Evolutionary conservation across 2,888 invertebrate species (phyloP).

Genomic region (Leucophora obtusa): DNA sequence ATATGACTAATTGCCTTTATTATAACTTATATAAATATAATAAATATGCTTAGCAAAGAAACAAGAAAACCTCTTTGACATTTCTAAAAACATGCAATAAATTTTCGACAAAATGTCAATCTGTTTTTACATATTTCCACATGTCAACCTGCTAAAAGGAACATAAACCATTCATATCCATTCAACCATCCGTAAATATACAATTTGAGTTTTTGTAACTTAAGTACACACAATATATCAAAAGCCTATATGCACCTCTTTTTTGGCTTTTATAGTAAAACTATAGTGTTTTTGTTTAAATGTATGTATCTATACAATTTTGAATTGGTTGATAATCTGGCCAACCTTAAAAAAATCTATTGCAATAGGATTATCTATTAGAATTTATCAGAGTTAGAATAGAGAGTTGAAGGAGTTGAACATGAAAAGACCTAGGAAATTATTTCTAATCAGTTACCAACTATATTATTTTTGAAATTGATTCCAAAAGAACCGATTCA

Average conservation of each 20-base stretch:
- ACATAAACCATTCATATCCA: not conserved
- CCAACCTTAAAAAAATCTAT: not conserved
- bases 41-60: conserved; percentile 3
- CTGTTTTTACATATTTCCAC: conserved; percentile 33
- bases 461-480: too few species aligned
- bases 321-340: not conserved
- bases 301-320: too few species aligned
- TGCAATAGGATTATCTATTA: too few species aligned
- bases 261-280: not conserved
- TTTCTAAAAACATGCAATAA: conserved; percentile 36
- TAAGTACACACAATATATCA: not conserved
- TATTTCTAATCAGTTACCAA: too few species aligned
- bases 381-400: too few species aligned
- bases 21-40: not conserved
- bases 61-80: conserved; percentile 19
- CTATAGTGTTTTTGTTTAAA: not conserved
- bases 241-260: not conserved
- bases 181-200: conserved; percentile 25
- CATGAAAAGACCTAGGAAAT: too few species aligned
- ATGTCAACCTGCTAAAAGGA: conserved; percentile 21
- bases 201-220: not conserved
- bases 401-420: too few species aligned
- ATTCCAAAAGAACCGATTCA: too few species aligned
- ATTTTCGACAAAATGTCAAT: conserved; percentile 48
- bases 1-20: not conserved